A percentile compares a stretch with the other conserved stretches of the same genome.
Conservation (phyloP, 2,113 vertebrate species). For the Dermatemys mawii region DNA sequence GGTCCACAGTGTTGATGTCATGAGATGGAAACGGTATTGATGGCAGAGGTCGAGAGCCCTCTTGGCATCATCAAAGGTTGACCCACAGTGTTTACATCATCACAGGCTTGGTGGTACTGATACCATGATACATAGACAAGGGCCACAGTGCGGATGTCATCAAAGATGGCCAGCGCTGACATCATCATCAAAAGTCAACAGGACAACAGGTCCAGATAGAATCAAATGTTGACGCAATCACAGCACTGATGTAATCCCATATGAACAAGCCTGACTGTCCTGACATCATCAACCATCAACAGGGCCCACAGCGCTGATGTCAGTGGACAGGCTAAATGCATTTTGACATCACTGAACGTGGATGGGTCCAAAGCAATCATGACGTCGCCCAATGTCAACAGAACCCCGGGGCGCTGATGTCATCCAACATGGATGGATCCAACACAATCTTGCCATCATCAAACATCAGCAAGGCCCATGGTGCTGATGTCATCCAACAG, state of each 20-base stretch:
- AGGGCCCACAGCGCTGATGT: background rate
- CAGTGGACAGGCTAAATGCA: no score
- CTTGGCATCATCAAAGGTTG: background rate
- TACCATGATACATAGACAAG: background rate
- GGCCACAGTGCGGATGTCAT: background rate
- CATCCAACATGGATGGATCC: background rate
- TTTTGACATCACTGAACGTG: no score
- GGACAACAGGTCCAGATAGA: background rate
- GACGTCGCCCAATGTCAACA: background rate
- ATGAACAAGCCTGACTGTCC: background rate
- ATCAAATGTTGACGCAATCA: background rate
- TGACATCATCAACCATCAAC: background rate
- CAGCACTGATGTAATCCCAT: background rate
- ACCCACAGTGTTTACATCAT: conserved; percentile 10
- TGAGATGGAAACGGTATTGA: background rate
- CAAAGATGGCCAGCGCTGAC: background rate
- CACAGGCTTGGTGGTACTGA: background rate
- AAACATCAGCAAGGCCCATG: background rate
- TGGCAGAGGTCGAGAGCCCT: background rate
- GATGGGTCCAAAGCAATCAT: background rate
- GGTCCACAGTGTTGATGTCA: conserved; percentile 28
- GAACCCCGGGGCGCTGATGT: background rate
- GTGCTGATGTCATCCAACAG: background rate
- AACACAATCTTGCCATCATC: background rate
- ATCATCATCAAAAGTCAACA: background rate